Evolutionary conservation across 2,113 vertebrate species (phyloP).

Genomic region (Indicator indicator): DNA sequence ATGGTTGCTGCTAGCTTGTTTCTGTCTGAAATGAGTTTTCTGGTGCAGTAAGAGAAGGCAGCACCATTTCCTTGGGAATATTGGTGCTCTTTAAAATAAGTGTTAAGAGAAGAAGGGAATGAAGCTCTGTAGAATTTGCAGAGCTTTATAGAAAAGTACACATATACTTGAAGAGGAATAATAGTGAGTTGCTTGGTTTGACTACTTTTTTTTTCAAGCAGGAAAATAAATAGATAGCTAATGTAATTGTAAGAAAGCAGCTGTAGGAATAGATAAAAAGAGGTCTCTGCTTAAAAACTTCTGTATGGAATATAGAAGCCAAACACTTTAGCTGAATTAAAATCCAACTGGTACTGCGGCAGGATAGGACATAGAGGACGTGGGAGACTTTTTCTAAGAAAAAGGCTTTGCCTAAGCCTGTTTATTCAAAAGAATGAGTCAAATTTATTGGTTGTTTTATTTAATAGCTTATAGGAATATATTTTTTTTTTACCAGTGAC

Average conservation of each 20-base stretch:
- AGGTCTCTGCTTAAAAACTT: slow-evolving; percentile 34
- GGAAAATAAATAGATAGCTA: slow-evolving; percentile 47
- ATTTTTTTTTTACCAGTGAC: not conserved
- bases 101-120: slow-evolving; percentile 19
- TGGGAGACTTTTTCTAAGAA: slow-evolving; percentile 2
- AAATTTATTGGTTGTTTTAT: slow-evolving; percentile 7
- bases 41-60: slow-evolving; percentile 44
- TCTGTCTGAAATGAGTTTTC: slow-evolving; percentile 63
- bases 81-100: slow-evolving; percentile 52
- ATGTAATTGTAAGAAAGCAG: slow-evolving; percentile 46
- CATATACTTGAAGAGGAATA: slow-evolving; percentile 33
- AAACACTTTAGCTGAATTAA: slow-evolving; percentile 33
- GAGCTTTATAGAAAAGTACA: not conserved
- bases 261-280: slow-evolving; percentile 49
- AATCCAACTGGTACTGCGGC: slow-evolving; percentile 28
- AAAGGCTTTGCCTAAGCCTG: not conserved
- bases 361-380: not conserved
- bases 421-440: slow-evolving; percentile 16
- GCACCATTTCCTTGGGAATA: slow-evolving; percentile 41
- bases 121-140: slow-evolving; percentile 4
- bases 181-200: not conserved
- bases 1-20: slow-evolving; percentile 69
- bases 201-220: not conserved
- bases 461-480: not conserved
- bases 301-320: slow-evolving; percentile 1